phyloP scores from a whole-genome alignment of 2,797 vertebrate genomes.

The Poeciliopsis gracilis region DNA sequence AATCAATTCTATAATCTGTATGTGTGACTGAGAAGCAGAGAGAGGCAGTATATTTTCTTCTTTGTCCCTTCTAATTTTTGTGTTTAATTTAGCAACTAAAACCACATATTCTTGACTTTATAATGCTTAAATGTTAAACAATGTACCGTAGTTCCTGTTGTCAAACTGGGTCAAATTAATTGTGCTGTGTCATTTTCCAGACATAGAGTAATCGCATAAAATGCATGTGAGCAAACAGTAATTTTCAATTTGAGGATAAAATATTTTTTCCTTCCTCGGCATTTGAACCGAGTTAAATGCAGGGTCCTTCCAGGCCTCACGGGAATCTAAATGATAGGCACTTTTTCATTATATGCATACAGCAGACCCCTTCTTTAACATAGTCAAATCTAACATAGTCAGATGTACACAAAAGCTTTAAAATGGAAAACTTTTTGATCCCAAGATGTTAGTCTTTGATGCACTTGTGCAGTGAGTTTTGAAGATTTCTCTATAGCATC shows the following conservation, averaged over 20 bases:
- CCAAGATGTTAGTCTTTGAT: not conserved
- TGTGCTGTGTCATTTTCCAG: not conserved
- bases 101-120: not conserved
- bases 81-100: not conserved
- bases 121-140: not conserved
- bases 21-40: conserved; percentile 12
- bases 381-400: not conserved
- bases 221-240: not conserved
- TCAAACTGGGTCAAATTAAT: not conserved
- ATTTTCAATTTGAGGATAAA: not conserved
- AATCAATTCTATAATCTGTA: conserved; percentile 34
- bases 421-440: not conserved
- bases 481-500: not conserved
- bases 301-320: not conserved
- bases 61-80: not conserved
- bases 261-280: not conserved
- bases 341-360: not conserved
- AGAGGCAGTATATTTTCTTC: not conserved
- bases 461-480: not conserved
- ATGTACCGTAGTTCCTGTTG: not conserved
- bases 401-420: not conserved
- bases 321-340: not conserved
- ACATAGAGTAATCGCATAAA: not conserved
- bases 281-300: not conserved
- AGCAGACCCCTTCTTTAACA: not conserved